Base-by-base conservation (phyloP, 2,113 vertebrate genomes). In the Nesoenas mayeri region DNA sequence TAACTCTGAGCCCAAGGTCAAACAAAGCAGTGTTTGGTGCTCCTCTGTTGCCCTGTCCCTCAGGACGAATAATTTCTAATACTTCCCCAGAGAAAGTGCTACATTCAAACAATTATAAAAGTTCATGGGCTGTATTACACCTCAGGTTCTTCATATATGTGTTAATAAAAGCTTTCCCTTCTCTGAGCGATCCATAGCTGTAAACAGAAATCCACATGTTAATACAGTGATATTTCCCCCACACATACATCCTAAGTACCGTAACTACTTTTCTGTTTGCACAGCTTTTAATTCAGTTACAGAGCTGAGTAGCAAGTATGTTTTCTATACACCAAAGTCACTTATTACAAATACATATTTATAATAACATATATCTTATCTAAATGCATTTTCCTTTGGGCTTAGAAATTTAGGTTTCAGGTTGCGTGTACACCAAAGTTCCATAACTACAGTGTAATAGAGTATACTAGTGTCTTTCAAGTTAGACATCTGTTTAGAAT, bases 401-500 rank as follows among this genome's bases (percentile, higher is more conserved):
- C 10, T 81, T 84, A 71, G 61, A 94, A 71, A 32, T 48, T 15
- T 51, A 57, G 18, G 53, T 71, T 95, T 95, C 65, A 48, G 60
- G 26, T 71, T 95, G 44, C 83, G 40, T 7, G 38, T 47, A 91
- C 65, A 80, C 66, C 57, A 75, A 12, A 87, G 89, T 87, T 78
- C 61, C 24, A 3, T 64, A 87, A 72, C 69, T 72, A 56, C 38
- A 42, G 67, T 40, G 34, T 86, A 87, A 89, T 61, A 95, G 79
- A 91, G 15, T 51, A 28, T 73, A 73, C 31, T 56, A 51, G 29
- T 48, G 51, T 78, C 83, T 93, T 95, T 95, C 77, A 92, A 95
- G 73, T 89, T 24, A 93, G 77, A 95, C 94, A 95, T 95, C 93
- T 96, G 94, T 94, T 96, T 81, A 96, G 87, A 94, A 95, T 96